Percentiles rank a stretch among this genome's conserved stretches.
These are phyloP conservation scores for Campoplex nolae DNA, from an alignment of 2,888 invertebrate genomes.

Conservation along the genomic window DNA sequence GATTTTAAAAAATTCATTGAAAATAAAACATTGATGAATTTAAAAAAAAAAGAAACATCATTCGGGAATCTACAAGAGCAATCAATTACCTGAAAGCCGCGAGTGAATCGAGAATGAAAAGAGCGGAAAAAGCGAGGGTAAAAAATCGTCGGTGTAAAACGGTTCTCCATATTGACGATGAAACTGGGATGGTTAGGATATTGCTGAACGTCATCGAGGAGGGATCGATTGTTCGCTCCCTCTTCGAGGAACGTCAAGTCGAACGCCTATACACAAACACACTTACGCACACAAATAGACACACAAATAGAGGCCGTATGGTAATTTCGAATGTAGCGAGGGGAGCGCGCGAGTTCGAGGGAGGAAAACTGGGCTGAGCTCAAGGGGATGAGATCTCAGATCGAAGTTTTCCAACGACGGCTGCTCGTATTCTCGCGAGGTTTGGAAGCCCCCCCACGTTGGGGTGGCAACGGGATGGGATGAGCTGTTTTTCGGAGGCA, in stretches of 20 bases:
- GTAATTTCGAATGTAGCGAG: conserved; percentile 72
- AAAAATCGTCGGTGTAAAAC: neutral
- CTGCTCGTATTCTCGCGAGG: conserved; percentile 80
- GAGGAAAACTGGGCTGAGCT: conserved; percentile 55
- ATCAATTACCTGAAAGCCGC: neutral
- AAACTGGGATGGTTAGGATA: conserved; percentile 26
- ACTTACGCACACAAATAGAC: neutral
- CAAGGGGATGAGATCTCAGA: conserved; percentile 66
- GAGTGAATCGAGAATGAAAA: neutral
- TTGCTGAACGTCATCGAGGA: conserved; percentile 38
- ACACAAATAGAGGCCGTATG: conserved; percentile 68
- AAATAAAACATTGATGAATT: neutral
- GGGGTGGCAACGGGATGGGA: conserved; percentile 65
- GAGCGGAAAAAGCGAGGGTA: neutral
- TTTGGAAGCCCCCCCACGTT: conserved; percentile 65
- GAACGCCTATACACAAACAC: conserved; percentile 49
- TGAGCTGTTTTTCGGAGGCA: conserved; percentile 73
- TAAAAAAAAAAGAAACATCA: neutral
- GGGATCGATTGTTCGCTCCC: conserved; percentile 68
- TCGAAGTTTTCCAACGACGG: conserved; percentile 76
- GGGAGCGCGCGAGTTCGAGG: conserved; percentile 42
- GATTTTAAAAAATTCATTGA: neutral
- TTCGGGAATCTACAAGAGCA: neutral
- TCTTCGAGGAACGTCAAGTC: conserved; percentile 49
- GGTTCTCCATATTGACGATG: conserved; percentile 16